These are phyloP conservation scores for Microtus pennsylvanicus DNA, from an alignment of 2,113 vertebrate genomes.

Conservation along the genomic window DNA sequence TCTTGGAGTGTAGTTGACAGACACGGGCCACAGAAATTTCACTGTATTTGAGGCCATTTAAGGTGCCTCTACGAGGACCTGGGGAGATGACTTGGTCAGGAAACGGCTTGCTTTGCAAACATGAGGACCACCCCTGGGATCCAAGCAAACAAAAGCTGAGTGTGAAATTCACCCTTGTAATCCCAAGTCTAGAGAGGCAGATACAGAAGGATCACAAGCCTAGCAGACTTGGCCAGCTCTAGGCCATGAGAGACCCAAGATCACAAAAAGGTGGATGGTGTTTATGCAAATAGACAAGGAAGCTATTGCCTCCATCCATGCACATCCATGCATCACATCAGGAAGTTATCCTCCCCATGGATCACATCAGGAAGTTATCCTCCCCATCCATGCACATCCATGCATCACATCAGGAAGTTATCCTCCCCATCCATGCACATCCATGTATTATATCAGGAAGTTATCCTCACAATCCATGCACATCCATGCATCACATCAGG, in stretches of 20 bases:
- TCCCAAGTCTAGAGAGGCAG: background rate
- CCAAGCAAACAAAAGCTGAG: background rate
- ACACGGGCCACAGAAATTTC: background rate
- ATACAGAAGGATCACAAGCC: background rate
- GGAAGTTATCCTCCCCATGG: too few species aligned
- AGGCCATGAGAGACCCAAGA: background rate
- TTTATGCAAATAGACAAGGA: too few species aligned
- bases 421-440: background rate
- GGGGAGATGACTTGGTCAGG: background rate
- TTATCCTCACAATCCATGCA: rapidly evolving
- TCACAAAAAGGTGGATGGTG: background rate
- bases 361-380: background rate
- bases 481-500: too few species aligned
- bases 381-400: background rate
- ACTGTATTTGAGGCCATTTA: background rate
- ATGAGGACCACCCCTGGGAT: background rate
- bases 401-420: too few species aligned
- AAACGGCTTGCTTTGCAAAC: background rate
- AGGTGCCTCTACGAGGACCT: background rate
- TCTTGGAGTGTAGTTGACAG: background rate
- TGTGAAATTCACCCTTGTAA: rapidly evolving
- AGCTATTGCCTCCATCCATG: too few species aligned
- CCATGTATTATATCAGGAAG: too few species aligned
- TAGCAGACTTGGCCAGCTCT: background rate
- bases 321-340: too few species aligned